Base-by-base conservation (phyloP, 2,888 invertebrate genomes). In the Lasius fuliginosus region DNA sequence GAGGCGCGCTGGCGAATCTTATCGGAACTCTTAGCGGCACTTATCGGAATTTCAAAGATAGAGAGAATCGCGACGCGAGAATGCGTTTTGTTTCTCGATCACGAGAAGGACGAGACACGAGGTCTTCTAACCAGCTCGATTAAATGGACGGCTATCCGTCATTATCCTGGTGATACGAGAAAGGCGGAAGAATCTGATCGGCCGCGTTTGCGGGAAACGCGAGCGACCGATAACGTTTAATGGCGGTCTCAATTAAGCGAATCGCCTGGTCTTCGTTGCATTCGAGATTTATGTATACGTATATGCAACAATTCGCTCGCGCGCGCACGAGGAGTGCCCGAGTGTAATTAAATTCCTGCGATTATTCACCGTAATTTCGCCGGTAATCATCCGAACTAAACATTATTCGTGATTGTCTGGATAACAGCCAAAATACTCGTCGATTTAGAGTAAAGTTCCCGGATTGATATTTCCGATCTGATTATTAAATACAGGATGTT, bases 161-260 rank as follows among this genome's bases (percentile, higher is more conserved):
- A 30, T 15, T 18, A 40, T 40, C n/a, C 18, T 5, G 12, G 12
- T 36, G 27, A 60, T 30, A 40, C 30, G 12, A n/a, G 27, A 40
- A 77, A 84, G 27, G 40, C 60, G 49, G 6, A n/a, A n/a, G 68
- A 67, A 18, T 3, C 18, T 27, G 56, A 18, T 30, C 58, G 53
- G 33, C 33, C 73, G 62, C 68, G 27, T 18, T 15, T 27, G 27
- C 58, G 27, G 49, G 49, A 53, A 56, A 42, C n/a, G 30, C 15
- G 58, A 6, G 69, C 27, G 33, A 18, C 53, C 82, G 67, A 75
- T 85, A 77, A 87, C 79, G 85, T 53, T 84, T 40, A 46, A 36
- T 18, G 60, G 23, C 18, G 49, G 77, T 85, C 86, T 87, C 86
- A 88, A 89, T 89, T 86, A 87, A 67, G 68, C 46, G 58, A 46